Percentiles rank a stretch among this genome's conserved stretches.
phyloP scores from a whole-genome alignment of 2,797 vertebrate genomes.

The Pyrocephalus nanus region DNA sequence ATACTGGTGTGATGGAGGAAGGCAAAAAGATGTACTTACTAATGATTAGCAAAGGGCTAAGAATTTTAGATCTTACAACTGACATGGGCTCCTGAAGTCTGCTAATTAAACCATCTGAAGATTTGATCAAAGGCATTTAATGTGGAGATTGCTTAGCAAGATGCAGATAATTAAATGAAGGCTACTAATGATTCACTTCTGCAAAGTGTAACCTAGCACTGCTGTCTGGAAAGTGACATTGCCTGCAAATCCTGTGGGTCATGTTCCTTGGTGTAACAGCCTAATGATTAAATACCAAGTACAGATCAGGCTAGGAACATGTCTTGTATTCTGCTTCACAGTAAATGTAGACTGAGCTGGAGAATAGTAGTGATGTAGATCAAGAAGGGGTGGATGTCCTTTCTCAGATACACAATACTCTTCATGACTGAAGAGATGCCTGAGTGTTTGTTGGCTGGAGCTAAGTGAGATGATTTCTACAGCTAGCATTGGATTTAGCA shows the following conservation, averaged over 20 bases:
- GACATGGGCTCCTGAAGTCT: constrained; percentile 17
- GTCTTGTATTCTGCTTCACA: neutral
- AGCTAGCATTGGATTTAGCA: neutral
- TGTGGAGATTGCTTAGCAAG: constrained; percentile 23
- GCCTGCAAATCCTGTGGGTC: neutral
- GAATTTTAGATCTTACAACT: constrained; percentile 7
- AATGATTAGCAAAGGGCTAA: constrained; percentile 2
- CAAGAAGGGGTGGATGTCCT: neutral
- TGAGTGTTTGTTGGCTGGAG: neutral
- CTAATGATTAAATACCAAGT: neutral
- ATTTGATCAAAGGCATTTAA: constrained; percentile 43
- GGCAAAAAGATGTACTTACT: neutral
- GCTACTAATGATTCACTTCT: constrained; percentile 32
- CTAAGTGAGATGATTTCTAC: neutral
- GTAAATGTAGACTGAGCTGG: neutral
- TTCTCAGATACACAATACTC: neutral
- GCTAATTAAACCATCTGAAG: constrained; percentile 29
- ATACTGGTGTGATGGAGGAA: neutral
- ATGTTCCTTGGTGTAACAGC: neutral
- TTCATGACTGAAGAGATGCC: neutral
- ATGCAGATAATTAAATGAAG: constrained; percentile 44
- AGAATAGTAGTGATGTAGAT: neutral
- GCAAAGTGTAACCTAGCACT: neutral
- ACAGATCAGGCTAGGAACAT: neutral
- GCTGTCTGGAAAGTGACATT: neutral